A percentile compares a stretch with the other conserved stretches of the same genome.
phyloP scores from a whole-genome alignment of 2,797 vertebrate species.

The Muscicapa comitata region DNA sequence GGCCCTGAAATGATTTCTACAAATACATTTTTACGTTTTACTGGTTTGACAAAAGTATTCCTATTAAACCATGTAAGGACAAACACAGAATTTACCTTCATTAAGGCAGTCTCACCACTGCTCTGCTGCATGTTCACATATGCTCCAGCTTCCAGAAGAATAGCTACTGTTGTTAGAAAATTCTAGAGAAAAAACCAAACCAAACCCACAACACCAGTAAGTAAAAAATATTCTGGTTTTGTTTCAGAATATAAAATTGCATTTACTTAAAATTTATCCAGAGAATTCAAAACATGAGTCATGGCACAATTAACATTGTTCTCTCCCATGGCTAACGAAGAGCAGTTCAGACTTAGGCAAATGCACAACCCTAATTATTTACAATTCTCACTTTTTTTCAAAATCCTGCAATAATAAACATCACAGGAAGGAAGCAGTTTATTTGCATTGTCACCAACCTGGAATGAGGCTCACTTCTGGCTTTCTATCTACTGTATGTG shows the following conservation, averaged over 20 bases:
- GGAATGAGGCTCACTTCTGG: not conserved
- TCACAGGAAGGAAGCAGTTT: not conserved
- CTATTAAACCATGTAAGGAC: not conserved
- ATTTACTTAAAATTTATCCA: not conserved
- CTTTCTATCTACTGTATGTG: fast-evolving
- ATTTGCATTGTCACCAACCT: not conserved
- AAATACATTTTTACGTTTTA: not conserved
- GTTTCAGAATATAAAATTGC: not conserved
- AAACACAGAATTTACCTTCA: slow-evolving; percentile 83
- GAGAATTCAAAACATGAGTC: not conserved
- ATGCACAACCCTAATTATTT: not conserved
- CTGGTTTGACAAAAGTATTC: not conserved
- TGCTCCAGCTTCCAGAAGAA: slow-evolving; percentile 94
- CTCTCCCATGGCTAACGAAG: not conserved
- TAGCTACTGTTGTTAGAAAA: slow-evolving; percentile 91
- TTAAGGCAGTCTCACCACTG: slow-evolving; percentile 92
- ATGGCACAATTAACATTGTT: not conserved
- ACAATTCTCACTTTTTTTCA: not conserved
- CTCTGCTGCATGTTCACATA: slow-evolving; percentile 89
- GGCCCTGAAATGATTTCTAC: not conserved
- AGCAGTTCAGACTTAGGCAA: not conserved
- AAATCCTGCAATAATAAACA: not conserved
- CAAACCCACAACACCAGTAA: not conserved
- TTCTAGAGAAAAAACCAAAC: slow-evolving; percentile 75
- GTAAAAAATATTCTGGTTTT: not conserved